Base-by-base conservation (phyloP, 2,888 invertebrate genomes). In the Caenorhabditis doughertyi region DNA sequence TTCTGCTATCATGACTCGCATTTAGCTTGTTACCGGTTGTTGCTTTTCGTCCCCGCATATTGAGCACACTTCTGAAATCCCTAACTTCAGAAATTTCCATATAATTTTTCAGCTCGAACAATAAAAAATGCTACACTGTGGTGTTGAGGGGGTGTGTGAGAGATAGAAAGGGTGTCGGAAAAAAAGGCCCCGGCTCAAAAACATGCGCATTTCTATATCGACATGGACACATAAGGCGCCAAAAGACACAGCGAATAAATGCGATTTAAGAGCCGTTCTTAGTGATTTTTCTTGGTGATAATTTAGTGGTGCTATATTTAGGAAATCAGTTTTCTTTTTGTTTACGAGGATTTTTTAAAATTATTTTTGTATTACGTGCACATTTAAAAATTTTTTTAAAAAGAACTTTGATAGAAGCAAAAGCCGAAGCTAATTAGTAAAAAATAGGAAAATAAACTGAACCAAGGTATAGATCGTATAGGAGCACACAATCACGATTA, bases 11-110 rank as follows among this genome's bases (percentile, higher is more conserved):
- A 71, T 74, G 67, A 55, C 68, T 71, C 42, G 67, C 65, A 55
- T 71, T 80, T 44, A 65, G 18, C 55, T 74, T 83, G 68, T 77
- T 81, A 53, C 73, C 81, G 49, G 80, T 71, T 32, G 83, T 74
- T 35, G 70, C 35, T 70, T 83, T 85, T 18, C 85, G 80, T 51
- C 84, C 84, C 21, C 85, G 60, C 79, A 85, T 79, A 53, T 81
- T 85, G 67, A 84, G 77, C 44, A 84, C 79, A 62, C 84, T 84
- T 65, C 85, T 85, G 77, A 49, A 84, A 81, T 51, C 35, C 35
- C 35, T 7, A 7, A 7, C 35, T 7, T 35, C 35, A 35, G 5
- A 35, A 35, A 5, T 9, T 35, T 35, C 35, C 35, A 35, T 35
- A 35, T 9, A 5, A 35, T 35, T 35, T 35, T 32, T 62, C 42